Evolutionary conservation across 1,140 invertebrate genomes (phyloP).

Genomic region (Leptopilina clavipes): DNA sequence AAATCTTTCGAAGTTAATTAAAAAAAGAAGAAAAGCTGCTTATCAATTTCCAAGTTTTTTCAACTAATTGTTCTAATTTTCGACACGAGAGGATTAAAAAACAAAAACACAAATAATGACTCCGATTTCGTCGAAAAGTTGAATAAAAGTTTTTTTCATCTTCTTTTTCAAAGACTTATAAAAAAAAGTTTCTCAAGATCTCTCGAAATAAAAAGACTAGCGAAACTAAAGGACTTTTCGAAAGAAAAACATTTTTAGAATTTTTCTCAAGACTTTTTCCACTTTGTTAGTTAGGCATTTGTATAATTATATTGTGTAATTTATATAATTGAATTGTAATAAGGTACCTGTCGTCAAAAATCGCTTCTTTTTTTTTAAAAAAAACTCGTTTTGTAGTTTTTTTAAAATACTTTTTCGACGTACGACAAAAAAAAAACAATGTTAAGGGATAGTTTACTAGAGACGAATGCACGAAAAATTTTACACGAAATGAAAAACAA

Average conservation of each 20-base stretch:
- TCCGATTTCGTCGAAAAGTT: background rate
- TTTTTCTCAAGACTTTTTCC: background rate
- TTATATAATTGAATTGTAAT: slow-evolving; percentile 11
- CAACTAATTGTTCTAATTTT: background rate
- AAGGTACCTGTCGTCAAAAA: slow-evolving; percentile 13
- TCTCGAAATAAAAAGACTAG: background rate
- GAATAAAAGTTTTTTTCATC: background rate
- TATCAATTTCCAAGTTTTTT: slow-evolving; percentile 2
- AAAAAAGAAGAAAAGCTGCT: background rate
- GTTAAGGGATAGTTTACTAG: slow-evolving; percentile 2
- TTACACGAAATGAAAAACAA: background rate
- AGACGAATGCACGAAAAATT: background rate
- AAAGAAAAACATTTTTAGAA: background rate
- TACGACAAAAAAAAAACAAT: background rate
- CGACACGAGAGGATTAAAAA: background rate
- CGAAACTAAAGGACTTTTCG: background rate
- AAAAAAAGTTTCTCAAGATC: background rate
- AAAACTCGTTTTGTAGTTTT: slow-evolving; percentile 2
- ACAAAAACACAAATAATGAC: background rate
- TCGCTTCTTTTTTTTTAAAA: background rate
- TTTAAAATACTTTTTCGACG: background rate
- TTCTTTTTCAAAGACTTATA: background rate
- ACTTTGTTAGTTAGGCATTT: slow-evolving; percentile 1
- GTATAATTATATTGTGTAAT: slow-evolving; percentile 15
- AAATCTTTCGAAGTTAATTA: background rate